A percentile compares a stretch with the other conserved stretches of the same genome.
Conservation (phyloP, 1,140 invertebrate species). For the Trachelipus rathkii region DNA sequence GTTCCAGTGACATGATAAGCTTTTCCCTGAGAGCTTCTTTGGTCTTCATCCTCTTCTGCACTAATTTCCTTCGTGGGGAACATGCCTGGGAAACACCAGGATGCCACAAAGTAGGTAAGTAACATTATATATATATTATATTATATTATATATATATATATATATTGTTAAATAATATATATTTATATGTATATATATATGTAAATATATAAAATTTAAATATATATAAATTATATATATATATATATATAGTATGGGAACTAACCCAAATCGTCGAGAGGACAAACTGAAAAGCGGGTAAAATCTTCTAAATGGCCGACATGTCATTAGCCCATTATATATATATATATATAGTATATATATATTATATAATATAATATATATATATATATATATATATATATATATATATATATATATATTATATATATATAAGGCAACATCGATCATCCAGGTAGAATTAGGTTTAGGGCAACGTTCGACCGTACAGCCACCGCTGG, state of each 20-base stretch:
- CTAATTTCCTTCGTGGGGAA: background rate
- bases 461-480: no score
- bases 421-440: no score
- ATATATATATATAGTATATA: no score
- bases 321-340: no score
- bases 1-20: background rate
- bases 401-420: no score
- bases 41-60: background rate
- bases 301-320: no score
- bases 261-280: no score
- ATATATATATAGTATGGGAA: no score
- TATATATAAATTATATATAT: no score
- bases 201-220: background rate
- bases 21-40: background rate
- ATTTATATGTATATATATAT: background rate
- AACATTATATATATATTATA: background rate
- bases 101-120: constrained; percentile 2
- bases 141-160: constrained; percentile 15
- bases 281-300: no score
- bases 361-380: background rate
- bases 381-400: constrained; percentile 11
- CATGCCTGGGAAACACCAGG: constrained; percentile 1
- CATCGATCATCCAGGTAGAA: no score
- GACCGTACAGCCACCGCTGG: no score
- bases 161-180: constrained; percentile 2